A percentile compares a stretch with the other conserved stretches of the same genome.
These are phyloP conservation scores for Lasioglossum albipes DNA, from an alignment of 1,140 invertebrate genomes.

Conservation along the genomic window DNA sequence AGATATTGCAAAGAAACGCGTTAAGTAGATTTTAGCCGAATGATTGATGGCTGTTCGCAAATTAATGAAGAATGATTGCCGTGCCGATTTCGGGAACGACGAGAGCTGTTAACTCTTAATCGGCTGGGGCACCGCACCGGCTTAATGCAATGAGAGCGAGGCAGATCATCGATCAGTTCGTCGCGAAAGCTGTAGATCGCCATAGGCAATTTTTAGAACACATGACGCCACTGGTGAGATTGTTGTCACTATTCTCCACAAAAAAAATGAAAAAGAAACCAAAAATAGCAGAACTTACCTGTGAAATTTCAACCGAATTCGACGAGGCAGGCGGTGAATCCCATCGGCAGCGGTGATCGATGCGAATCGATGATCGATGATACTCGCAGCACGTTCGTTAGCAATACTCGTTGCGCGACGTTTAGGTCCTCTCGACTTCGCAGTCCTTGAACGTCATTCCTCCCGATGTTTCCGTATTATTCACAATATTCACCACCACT, in stretches of 20 bases:
- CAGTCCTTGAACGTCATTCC: neutral
- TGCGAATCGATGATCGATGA: constrained; percentile 46
- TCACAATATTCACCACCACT: constrained; percentile 24
- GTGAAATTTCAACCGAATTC: constrained; percentile 52
- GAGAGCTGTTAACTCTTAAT: constrained; percentile 10
- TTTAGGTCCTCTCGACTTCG: neutral
- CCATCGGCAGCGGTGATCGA: constrained; percentile 22
- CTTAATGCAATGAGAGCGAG: too few species aligned
- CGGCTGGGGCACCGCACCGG: neutral
- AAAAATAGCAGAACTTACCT: constrained; percentile 37
- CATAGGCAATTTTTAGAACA: too few species aligned
- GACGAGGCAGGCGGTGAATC: constrained; percentile 40
- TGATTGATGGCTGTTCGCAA: constrained; percentile 20
- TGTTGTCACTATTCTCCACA: too few species aligned
- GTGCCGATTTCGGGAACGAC: neutral
- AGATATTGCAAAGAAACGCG: neutral
- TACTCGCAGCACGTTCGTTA: constrained; percentile 36
- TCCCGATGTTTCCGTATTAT: neutral
- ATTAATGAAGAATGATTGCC: constrained; percentile 16
- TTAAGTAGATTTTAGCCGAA: neutral
- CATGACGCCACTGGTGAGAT: too few species aligned
- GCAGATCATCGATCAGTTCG: too few species aligned
- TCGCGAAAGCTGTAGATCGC: too few species aligned
- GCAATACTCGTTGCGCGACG: neutral
- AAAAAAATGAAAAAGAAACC: too few species aligned